Evolutionary conservation across 2,113 vertebrate species (phyloP).

Genomic region (Poeciliopsis turrubarensis): DNA sequence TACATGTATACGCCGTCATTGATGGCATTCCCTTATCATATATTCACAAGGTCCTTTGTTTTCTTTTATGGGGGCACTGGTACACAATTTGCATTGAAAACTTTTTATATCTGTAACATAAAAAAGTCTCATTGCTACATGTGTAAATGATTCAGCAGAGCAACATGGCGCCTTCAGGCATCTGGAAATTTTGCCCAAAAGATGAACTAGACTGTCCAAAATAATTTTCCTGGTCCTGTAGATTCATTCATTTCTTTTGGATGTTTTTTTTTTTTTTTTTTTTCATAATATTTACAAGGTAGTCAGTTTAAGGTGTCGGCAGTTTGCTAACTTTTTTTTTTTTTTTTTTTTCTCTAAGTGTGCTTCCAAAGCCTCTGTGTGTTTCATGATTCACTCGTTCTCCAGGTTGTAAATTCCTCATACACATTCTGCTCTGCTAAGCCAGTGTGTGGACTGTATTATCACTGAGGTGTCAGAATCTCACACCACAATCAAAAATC

Average conservation of each 20-base stretch:
- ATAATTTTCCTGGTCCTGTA: background rate
- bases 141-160: too few species aligned
- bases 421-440: conserved; percentile 61
- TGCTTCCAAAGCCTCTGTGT: background rate
- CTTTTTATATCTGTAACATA: too few species aligned
- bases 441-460: conserved; percentile 64
- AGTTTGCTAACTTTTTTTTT: background rate
- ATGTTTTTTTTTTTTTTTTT: background rate
- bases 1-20: too few species aligned
- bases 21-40: too few species aligned
- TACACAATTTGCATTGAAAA: too few species aligned
- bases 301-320: background rate
- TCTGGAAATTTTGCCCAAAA: background rate
- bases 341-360: too few species aligned
- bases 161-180: background rate
- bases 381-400: background rate
- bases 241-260: background rate
- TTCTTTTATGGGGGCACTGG: too few species aligned
- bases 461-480: conserved; percentile 69
- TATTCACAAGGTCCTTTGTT: too few species aligned
- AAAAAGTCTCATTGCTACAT: too few species aligned
- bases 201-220: background rate
- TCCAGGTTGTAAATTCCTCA: conserved; percentile 73
- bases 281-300: background rate
- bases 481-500: conserved; percentile 68